phyloP scores from a whole-genome alignment of 2,797 vertebrate genomes.

The Enteromius trimaculatus region DNA sequence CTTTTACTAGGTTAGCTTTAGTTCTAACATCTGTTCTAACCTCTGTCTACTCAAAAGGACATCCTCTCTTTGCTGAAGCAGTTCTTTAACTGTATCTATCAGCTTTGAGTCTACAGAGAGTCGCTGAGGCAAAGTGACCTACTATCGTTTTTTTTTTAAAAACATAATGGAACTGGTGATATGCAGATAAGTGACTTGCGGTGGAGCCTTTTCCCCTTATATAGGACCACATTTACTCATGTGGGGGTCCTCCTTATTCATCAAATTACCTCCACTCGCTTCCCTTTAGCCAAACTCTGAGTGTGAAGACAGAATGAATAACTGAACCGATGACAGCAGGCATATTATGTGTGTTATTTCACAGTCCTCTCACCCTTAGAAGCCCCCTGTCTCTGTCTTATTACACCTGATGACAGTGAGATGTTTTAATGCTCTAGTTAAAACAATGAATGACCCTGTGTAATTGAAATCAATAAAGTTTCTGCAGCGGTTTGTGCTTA shows the following conservation, averaged over 20 bases:
- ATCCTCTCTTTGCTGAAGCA: not conserved
- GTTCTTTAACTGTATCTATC: not conserved
- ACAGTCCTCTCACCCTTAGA: constrained; percentile 25
- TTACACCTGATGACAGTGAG: constrained; percentile 65
- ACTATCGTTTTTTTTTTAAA: not conserved
- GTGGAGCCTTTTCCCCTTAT: constrained; percentile 17
- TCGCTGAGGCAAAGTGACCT: not conserved
- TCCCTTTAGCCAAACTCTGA: not conserved
- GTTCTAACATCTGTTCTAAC: constrained; percentile 6
- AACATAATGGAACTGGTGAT: constrained; percentile 9
- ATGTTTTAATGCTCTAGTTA: constrained; percentile 71
- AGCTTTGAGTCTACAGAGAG: not conserved
- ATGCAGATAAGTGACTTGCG: constrained; percentile 11
- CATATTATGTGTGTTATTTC: constrained; percentile 18
- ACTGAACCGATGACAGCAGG: constrained; percentile 15
- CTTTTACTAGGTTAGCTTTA: not conserved
- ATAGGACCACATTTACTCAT: constrained; percentile 19
- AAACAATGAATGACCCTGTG: constrained; percentile 69
- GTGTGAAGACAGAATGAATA: constrained; percentile 8
- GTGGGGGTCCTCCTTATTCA: not conserved
- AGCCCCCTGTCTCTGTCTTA: constrained; percentile 56
- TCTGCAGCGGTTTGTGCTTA: constrained; percentile 68
- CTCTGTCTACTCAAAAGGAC: not conserved
- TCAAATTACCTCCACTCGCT: constrained; percentile 6
- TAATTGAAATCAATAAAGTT: constrained; percentile 75